phyloP scores from a whole-genome alignment of 2,797 vertebrate species.

The Acanthurus leucopareius region DNA sequence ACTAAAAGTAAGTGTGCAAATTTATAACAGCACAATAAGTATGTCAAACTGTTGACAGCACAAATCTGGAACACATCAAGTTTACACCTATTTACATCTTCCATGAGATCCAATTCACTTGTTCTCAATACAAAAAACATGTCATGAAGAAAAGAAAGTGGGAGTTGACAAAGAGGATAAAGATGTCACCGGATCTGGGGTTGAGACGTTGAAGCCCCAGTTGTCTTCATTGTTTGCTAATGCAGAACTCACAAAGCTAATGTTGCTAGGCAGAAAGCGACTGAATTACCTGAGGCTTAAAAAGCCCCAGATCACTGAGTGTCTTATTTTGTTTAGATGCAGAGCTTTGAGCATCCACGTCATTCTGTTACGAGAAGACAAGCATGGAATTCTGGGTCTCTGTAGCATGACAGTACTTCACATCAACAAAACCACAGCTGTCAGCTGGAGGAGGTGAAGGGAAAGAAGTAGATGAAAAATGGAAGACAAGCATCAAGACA shows the following conservation, averaged over 20 bases:
- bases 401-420: slow-evolving; percentile 59
- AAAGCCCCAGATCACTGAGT: slow-evolving; percentile 48
- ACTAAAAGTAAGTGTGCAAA: background rate
- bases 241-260: slow-evolving; percentile 23
- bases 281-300: slow-evolving; percentile 53
- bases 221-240: slow-evolving; percentile 32
- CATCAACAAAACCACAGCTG: slow-evolving; percentile 65
- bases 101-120: slow-evolving; percentile 8
- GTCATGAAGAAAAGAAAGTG: slow-evolving; percentile 22
- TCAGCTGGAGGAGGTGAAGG: slow-evolving; percentile 58
- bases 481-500: slow-evolving; percentile 61
- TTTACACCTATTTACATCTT: background rate
- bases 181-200: slow-evolving; percentile 27
- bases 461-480: slow-evolving; percentile 61
- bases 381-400: slow-evolving; percentile 50
- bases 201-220: slow-evolving; percentile 12
- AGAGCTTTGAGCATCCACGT: slow-evolving; percentile 57
- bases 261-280: slow-evolving; percentile 44
- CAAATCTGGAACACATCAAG: slow-evolving; percentile 7
- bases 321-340: slow-evolving; percentile 56
- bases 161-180: slow-evolving; percentile 18
- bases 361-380: slow-evolving; percentile 61
- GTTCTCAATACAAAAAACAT: slow-evolving; percentile 26
- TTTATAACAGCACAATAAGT: background rate
- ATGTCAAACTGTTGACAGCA: slow-evolving; percentile 15